These are phyloP conservation scores for Phorcus lineatus DNA, from an alignment of 2,888 invertebrate species.

Conservation along the genomic window DNA sequence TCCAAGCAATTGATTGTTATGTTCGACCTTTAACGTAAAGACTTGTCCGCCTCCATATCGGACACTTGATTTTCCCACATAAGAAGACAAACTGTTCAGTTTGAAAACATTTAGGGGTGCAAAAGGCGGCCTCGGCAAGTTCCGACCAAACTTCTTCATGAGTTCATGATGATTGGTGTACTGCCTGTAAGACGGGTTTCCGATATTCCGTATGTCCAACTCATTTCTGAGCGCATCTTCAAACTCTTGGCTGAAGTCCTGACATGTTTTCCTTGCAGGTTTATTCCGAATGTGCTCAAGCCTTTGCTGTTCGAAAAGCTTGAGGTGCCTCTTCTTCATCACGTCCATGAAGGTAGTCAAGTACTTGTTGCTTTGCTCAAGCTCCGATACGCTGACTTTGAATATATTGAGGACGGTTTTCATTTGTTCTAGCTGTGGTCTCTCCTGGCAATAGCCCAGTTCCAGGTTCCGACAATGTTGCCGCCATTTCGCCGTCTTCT, in stretches of 20 bases:
- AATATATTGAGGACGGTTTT: background rate
- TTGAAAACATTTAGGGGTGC: background rate
- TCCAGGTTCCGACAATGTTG: background rate
- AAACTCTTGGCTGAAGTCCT: background rate
- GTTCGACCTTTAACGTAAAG: background rate
- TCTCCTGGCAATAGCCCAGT: slow-evolving; percentile 2
- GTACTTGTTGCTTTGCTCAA: background rate
- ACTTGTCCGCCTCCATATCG: background rate
- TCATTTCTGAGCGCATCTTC: background rate
- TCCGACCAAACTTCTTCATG: background rate
- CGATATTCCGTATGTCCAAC: background rate
- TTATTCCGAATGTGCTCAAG: background rate
- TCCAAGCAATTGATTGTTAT: background rate
- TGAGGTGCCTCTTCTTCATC: background rate
- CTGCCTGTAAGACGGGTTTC: background rate
- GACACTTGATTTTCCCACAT: background rate
- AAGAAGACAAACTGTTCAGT: background rate
- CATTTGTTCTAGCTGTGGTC: background rate
- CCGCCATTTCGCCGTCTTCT: background rate
- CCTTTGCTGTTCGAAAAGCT: background rate
- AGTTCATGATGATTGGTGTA: background rate
- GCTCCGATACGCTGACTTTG: background rate
- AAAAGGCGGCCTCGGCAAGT: background rate
- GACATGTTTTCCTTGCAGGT: background rate
- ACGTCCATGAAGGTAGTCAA: background rate